Base-by-base conservation (phyloP, 2,888 invertebrate genomes). In the Mimumesa dahlbomi region DNA sequence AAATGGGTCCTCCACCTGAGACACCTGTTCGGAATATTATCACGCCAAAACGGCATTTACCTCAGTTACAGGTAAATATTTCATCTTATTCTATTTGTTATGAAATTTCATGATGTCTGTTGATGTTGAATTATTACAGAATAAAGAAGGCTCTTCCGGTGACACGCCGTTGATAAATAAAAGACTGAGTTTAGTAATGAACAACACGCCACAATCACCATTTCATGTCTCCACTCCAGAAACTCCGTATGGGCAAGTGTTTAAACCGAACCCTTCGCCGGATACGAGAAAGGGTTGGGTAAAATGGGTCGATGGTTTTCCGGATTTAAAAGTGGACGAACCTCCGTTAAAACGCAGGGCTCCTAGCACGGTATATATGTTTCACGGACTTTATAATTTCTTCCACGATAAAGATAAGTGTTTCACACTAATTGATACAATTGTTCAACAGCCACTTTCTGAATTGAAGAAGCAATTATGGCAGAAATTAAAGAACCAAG, bases 191-290 rank as follows among this genome's bases (percentile, higher is more conserved):
- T 62, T 81, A 7, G 67, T 84, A 5, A 79, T 66, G 72, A 80
- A 78, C 25, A 79, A 82, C 57, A 89, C 90, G 11, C 90, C 90
- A 3, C 81, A 84, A 59, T 86, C 89, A 18, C 91, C 90, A 9
- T 87, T 88, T 70, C 88, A 90, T 48, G 85, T 91, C 2, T 87
- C 90, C 11, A 93, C 93, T 0, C 93, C 93, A 0, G 91, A 91
- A 1, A 91, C 92, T 6, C 92, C 93, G 0, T 90, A 91, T 61
- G 92, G 92, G 1, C 89, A 89, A 31, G 87, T 90, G 57, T 88
- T 91, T 36, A 85, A 85, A 22, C 86, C 90, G 0, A 88, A 91
- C 85, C 92, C 92, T 2, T 91, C 92, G 0, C 90, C 91, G 0
- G 84, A 86, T 6, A 89, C 91, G 1, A 88, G 91, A 59, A 92